Evolutionary conservation across 92 coral and sea anemone genomes (phyloP).

Genomic region (Epizoanthus scotinus): DNA sequence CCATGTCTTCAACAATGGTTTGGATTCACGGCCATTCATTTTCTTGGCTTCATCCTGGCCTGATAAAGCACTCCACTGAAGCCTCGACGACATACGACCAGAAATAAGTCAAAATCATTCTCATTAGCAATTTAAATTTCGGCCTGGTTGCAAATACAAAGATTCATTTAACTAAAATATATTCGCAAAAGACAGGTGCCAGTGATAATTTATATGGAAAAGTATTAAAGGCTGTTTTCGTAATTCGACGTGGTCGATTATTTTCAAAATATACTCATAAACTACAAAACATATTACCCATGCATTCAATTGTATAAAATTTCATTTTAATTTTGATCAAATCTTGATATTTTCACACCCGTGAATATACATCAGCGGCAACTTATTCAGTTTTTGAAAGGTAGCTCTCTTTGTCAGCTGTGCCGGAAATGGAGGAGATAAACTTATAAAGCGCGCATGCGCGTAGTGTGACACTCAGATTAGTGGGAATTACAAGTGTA

Average conservation of each 20-base stretch:
- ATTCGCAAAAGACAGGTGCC: conserved; percentile 12
- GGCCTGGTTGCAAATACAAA: background rate
- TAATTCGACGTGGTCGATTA: background rate
- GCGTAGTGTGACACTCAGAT: background rate
- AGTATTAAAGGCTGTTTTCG: background rate
- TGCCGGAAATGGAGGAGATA: too few relatives aligned
- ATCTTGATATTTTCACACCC: conserved; percentile 9
- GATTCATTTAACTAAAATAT: conserved; percentile 10
- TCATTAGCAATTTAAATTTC: conserved; percentile 38
- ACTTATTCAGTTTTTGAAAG: background rate
- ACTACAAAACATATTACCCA: background rate
- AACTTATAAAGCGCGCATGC: background rate
- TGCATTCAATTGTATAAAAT: background rate
- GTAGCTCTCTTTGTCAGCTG: background rate
- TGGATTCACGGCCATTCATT: background rate
- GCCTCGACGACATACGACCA: background rate
- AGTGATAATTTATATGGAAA: background rate
- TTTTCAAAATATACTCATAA: background rate
- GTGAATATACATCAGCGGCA: background rate
- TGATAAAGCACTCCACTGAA: background rate
- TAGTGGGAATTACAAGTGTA: too few relatives aligned
- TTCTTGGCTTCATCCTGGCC: background rate
- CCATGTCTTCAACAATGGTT: conserved; percentile 1
- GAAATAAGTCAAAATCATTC: background rate
- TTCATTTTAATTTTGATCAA: background rate